Evolutionary conservation across 2,888 invertebrate genomes (phyloP), one percentile per base, ranked within the genome.

Genomic region (Caenorhabditis sp.): DNA sequence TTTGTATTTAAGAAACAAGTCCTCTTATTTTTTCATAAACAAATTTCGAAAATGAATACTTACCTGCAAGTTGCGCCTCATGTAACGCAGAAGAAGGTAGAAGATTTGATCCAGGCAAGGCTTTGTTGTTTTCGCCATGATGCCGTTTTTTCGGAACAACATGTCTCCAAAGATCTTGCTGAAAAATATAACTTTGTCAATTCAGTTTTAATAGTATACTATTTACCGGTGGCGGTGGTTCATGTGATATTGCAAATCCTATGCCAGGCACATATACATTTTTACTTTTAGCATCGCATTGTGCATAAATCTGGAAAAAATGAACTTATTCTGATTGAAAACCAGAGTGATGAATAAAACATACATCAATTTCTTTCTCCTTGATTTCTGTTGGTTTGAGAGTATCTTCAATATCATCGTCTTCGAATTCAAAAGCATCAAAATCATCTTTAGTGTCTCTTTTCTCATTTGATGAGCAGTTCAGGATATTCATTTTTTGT

Each of bases 351-450:
- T 14, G 20, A 31, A 20, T 8, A 58, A n/a, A 21, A 49, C 59
- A 49, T n/a, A 59, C 59, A 25, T 59, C 59, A 25, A 10, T 25
- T 17, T 43, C 49, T 59, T 59, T 49, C 49, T 59, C 49, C 38
- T 49, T 43, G 1, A 25, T 21, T 49, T 59, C 49, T 4, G 25
- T 5, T 2, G 59, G 38, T 49, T 49, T 49, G 10, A 59, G 21
- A 23, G n/a, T 43, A 25, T 25, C 49, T 10, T 59, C 49, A 17
- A 77, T 77, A 49, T 80, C 80, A 17, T 80, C 80, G 36, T 78
- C 78, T 20, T 75, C 72, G 52, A 80, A 80, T 21, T 77, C 77
- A 61, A 77, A 80, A 1, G 70, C 80, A 38, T 80, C 80, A 21
- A 67, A 67, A 58, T 66, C 63, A 56, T 58, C 56, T 54, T 63